Evolutionary conservation across 2,113 vertebrate species (phyloP).

Genomic region (Rafetus swinhoei): DNA sequence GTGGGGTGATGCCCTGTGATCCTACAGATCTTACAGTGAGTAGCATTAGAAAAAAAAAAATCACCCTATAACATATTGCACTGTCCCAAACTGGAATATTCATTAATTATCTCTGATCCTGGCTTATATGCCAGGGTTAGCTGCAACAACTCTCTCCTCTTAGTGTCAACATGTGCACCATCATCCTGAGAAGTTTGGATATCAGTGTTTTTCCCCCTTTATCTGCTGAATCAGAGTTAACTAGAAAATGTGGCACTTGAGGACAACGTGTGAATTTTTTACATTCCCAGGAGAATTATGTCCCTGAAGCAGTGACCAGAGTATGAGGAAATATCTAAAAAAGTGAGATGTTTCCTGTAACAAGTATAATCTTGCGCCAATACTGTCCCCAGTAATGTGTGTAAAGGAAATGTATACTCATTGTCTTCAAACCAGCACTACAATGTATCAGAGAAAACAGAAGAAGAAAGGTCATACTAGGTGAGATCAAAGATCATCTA

Average conservation of each 20-base stretch:
- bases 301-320: background rate
- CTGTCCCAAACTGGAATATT: background rate
- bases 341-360: background rate
- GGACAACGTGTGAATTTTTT: background rate
- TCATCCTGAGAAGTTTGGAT: background rate
- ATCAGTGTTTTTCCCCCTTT: background rate
- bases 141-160: background rate
- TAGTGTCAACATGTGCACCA: rapidly evolving
- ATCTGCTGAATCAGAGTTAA: background rate
- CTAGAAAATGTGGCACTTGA: background rate
- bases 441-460: background rate
- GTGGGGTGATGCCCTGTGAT: background rate
- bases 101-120: background rate
- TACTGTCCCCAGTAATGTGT: background rate
- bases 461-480: background rate
- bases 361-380: background rate
- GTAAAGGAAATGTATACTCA: background rate
- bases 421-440: constrained; percentile 7
- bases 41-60: background rate
- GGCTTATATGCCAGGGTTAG: background rate
- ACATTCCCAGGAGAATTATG: background rate
- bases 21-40: background rate
- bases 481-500: no score
- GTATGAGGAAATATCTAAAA: background rate
- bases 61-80: background rate